Conservation (phyloP, 2,113 vertebrate species). For the Phocoena sinus region DNA sequence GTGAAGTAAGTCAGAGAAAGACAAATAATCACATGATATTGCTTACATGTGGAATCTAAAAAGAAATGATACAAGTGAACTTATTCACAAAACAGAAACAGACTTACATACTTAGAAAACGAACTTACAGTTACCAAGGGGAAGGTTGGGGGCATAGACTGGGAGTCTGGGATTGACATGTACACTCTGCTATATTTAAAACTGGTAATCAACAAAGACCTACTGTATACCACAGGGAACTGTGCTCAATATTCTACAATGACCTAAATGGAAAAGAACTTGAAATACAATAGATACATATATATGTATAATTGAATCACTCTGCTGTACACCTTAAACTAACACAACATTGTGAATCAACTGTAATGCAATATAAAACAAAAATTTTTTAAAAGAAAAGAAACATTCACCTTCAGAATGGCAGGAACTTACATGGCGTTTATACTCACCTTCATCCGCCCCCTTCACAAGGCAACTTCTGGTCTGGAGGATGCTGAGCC, state of each 20-base stretch:
- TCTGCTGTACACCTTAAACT: background rate
- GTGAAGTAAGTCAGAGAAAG: background rate
- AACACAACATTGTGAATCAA: background rate
- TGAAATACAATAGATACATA: background rate
- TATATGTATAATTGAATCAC: fast-evolving
- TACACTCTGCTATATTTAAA: background rate
- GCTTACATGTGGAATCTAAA: background rate
- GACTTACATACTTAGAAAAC: background rate
- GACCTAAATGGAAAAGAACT: background rate
- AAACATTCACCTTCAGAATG: background rate
- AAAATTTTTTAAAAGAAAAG: background rate
- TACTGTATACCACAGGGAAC: background rate
- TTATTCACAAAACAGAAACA: background rate
- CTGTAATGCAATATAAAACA: background rate
- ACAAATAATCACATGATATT: background rate
- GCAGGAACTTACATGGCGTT: background rate
- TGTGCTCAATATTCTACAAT: background rate
- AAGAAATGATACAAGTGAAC: background rate
- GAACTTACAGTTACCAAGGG: background rate
- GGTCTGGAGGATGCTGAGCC: background rate
- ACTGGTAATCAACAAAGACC: background rate
- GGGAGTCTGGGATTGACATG: background rate
- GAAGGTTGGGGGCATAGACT: background rate
- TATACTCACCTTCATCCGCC: background rate
- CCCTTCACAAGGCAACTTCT: background rate